Percentiles rank a stretch among this genome's conserved stretches.
Conservation (phyloP, 2,113 vertebrate genomes). For the Cardinalis cardinalis region DNA sequence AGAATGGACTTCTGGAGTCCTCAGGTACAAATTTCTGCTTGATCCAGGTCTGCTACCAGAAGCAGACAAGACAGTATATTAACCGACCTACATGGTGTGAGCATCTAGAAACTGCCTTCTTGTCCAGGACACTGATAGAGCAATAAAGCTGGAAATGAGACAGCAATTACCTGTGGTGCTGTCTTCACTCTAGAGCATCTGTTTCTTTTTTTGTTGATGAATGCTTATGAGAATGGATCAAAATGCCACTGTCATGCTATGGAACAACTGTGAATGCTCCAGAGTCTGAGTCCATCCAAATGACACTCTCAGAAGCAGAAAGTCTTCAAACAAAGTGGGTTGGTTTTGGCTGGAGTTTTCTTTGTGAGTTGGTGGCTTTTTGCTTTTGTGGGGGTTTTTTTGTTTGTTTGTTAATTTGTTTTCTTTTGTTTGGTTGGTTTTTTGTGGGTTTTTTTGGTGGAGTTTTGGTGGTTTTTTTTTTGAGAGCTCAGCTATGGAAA, state of each 20-base stretch:
- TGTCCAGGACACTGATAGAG: background rate
- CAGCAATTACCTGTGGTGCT: background rate
- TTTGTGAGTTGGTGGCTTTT: background rate
- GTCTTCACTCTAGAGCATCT: background rate
- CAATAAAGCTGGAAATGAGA: rapidly evolving
- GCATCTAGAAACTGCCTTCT: background rate
- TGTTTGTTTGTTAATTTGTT: background rate
- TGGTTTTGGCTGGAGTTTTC: background rate
- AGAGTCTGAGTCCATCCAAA: background rate
- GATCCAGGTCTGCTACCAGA: background rate
- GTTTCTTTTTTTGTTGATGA: background rate
- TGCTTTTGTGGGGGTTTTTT: background rate
- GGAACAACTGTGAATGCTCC: background rate
- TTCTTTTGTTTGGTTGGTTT: background rate
- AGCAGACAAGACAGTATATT: background rate
- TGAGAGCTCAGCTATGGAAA: background rate
- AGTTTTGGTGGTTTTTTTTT: background rate
- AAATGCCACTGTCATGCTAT: background rate
- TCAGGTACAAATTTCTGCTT: background rate
- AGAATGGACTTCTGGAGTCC: background rate
- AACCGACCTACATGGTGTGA: background rate
- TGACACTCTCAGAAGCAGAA: background rate
- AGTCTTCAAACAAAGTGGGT: background rate
- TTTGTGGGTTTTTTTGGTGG: background rate
- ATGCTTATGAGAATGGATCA: background rate